A percentile compares a stretch with the other conserved stretches of the same genome.
Evolutionary conservation across 2,113 vertebrate genomes (phyloP).

Genomic region (Hippocampus zosterae): DNA sequence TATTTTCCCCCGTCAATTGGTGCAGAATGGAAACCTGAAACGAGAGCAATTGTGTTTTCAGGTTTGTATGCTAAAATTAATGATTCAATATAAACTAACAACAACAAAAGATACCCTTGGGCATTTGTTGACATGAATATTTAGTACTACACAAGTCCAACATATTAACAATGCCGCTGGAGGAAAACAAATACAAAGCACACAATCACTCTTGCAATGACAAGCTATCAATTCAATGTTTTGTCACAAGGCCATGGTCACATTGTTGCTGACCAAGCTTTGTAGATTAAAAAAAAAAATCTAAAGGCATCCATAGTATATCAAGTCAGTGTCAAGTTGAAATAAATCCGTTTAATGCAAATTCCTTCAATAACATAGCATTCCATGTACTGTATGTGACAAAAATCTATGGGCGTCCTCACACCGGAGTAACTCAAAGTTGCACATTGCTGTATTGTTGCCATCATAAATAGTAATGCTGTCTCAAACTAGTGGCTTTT

Average conservation of each 20-base stretch:
- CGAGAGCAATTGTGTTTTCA: conserved; percentile 45
- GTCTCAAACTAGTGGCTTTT: no score
- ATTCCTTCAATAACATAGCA: not conserved
- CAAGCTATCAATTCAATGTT: conserved; percentile 9
- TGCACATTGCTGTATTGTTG: no score
- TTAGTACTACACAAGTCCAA: conserved; percentile 37
- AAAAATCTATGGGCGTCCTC: no score
- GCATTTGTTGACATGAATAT: conserved; percentile 51
- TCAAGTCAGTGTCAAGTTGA: not conserved
- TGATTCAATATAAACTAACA: conserved; percentile 39
- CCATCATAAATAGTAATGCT: no score
- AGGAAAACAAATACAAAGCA: conserved; percentile 38
- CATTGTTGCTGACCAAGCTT: conserved; percentile 16
- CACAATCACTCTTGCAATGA: conserved; percentile 45
- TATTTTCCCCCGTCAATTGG: no score
- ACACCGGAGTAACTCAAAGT: no score
- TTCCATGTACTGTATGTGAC: not conserved
- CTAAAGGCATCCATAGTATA: not conserved
- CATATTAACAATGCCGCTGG: conserved; percentile 47
- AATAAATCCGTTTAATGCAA: not conserved
- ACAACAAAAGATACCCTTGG: conserved; percentile 62
- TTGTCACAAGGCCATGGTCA: conserved; percentile 31
- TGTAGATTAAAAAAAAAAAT: conserved; percentile 18
- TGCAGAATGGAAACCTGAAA: not conserved
- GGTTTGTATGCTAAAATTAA: conserved; percentile 40